Percentiles rank a stretch among this genome's conserved stretches.
Evolutionary conservation across 2,888 invertebrate genomes (phyloP).

Genomic region (Lucinisca nassula): DNA sequence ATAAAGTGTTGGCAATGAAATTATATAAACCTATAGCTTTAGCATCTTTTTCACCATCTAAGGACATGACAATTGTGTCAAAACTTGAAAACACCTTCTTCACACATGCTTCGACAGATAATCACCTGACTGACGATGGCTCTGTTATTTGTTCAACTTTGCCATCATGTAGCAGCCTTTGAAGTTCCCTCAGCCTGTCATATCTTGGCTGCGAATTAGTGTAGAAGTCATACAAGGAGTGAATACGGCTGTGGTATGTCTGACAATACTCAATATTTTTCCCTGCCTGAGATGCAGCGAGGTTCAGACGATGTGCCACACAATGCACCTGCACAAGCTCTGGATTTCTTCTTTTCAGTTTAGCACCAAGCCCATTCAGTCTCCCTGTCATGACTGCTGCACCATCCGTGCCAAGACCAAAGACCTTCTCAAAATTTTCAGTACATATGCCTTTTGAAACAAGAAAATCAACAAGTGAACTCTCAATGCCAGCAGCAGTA

Average conservation of each 20-base stretch:
- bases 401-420: too few relatives aligned
- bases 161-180: slow-evolving; percentile 27
- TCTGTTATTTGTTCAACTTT: slow-evolving; percentile 30
- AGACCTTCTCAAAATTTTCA: too few relatives aligned
- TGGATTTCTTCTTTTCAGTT: too few relatives aligned
- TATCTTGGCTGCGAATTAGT: slow-evolving; percentile 34
- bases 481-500: too few relatives aligned
- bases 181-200: slow-evolving; percentile 47
- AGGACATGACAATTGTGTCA: slow-evolving; percentile 23
- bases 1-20: neutral
- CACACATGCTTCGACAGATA: slow-evolving; percentile 31
- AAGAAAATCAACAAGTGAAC: too few relatives aligned
- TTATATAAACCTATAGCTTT: slow-evolving; percentile 18
- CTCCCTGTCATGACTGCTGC: too few relatives aligned
- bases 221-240: slow-evolving; percentile 48
- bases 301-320: too few relatives aligned
- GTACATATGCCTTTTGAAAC: too few relatives aligned
- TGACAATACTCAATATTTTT: slow-evolving; percentile 36
- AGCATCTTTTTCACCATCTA: slow-evolving; percentile 32
- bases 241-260: slow-evolving; percentile 36
- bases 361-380: too few relatives aligned
- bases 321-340: too few relatives aligned
- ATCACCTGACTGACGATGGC: slow-evolving; percentile 29
- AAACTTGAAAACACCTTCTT: slow-evolving; percentile 24
- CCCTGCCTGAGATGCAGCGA: slow-evolving; percentile 56